Percentiles rank a stretch among this genome's conserved stretches.
phyloP scores from a whole-genome alignment of 2,113 vertebrate genomes.

The Gadus chalcogrammus region DNA sequence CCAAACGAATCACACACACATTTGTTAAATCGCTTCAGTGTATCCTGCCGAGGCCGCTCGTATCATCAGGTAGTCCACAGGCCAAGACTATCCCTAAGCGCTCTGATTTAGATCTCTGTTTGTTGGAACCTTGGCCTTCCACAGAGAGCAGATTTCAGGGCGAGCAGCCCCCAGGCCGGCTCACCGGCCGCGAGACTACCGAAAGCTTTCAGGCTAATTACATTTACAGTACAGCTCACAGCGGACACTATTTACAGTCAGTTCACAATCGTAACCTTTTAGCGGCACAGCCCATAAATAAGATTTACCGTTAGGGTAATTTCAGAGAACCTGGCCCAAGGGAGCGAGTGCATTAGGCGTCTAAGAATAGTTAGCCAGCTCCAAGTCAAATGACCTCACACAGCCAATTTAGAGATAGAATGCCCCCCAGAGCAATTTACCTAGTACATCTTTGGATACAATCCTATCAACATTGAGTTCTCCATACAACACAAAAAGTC shows the following conservation, averaged over 20 bases:
- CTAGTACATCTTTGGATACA: neutral
- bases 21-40: too few relatives aligned
- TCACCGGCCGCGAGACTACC: neutral
- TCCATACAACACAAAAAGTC: too few relatives aligned
- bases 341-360: slow-evolving; percentile 42
- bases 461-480: neutral
- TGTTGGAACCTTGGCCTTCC: too few relatives aligned
- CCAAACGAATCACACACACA: too few relatives aligned
- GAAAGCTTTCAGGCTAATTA: neutral
- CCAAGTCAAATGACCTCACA: slow-evolving; percentile 22
- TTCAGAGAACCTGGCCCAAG: slow-evolving; percentile 23
- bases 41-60: too few relatives aligned
- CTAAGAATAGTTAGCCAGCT: slow-evolving; percentile 49
- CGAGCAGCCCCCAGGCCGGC: too few relatives aligned
- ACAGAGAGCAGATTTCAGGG: too few relatives aligned
- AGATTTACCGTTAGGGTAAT: slow-evolving; percentile 43
- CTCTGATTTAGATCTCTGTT: too few relatives aligned
- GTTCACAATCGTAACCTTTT: slow-evolving; percentile 47
- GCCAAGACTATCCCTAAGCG: too few relatives aligned
- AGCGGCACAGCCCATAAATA: slow-evolving; percentile 34
- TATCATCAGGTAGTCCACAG: too few relatives aligned
- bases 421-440: slow-evolving; percentile 19
- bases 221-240: neutral
- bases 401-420: slow-evolving; percentile 19
- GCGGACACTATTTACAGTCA: neutral